Evolutionary conservation across 2,113 vertebrate genomes (phyloP), one percentile per base, ranked within the genome.

Genomic region (Chaenocephalus aceratus): DNA sequence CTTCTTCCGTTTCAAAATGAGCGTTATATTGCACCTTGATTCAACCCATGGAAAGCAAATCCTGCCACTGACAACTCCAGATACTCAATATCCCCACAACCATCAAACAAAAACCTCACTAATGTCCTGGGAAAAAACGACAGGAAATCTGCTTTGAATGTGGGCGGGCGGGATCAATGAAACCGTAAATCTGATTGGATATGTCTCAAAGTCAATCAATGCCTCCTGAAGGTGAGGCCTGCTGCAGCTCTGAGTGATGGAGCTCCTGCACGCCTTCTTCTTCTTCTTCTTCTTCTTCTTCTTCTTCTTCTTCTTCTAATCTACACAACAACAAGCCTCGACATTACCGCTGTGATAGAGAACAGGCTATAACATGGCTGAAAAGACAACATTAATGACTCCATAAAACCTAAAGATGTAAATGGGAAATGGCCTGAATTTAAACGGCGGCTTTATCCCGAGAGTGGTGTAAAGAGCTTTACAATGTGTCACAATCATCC

Each of bases 371-470:
- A 76, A 72, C 10, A 44, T 58, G 63, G 48, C 71, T 76, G 71
- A 83, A 60, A 81, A 61, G n/a, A 75, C 61, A 10, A 1, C 53
- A 65, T 68, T 74, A 82, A 82, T 64, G 68, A 56, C 63, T 62
- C 56, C 48, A 82, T 74, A 77, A 85, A 62, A 64, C 12, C 26
- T 16, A 52, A 49, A 87, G 64, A 62, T 71, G 77, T 61, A n/a
- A 75, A 81, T 67, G 54, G 56, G n/a, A n/a, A 75, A 81, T 67
- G 54, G 56, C 46, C 48, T 41, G 14, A 52, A 75, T 75, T 46
- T 57, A 68, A 16, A 51, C 44, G 41, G 23, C 11, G 0, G 57
- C n/a, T 76, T 59, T 59, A n/a, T 80, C 16, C 72, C 26, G 5
- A 4, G 23, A 48, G 74, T 41, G 49, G 21, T 58, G 44, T 41